Percentiles rank a stretch among this genome's conserved stretches.
These are phyloP conservation scores for Latrodectus geometricus DNA, from an alignment of 1,140 invertebrate genomes.

Conservation along the genomic window DNA sequence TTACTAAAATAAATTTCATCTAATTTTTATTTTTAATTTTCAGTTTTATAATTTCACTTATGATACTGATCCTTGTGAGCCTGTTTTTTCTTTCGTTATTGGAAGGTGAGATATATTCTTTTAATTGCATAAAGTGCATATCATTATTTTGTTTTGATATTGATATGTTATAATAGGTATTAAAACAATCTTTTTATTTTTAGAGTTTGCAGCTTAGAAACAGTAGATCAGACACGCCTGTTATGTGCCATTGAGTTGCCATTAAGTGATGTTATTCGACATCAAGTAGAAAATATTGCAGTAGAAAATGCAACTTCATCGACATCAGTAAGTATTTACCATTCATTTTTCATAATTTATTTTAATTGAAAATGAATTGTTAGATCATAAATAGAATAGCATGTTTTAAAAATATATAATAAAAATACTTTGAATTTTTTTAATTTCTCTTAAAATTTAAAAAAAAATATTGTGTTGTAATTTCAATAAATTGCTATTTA, in stretches of 20 bases:
- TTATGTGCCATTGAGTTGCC: slow-evolving; percentile 59
- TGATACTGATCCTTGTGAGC: slow-evolving; percentile 57
- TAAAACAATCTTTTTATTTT: not conserved
- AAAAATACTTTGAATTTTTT: too few species aligned
- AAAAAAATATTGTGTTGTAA: too few species aligned
- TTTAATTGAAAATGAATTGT: too few species aligned
- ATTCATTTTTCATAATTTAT: too few species aligned
- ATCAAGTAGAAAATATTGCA: slow-evolving; percentile 50
- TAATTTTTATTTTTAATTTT: not conserved
- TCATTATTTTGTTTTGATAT: not conserved
- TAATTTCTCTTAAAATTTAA: too few species aligned
- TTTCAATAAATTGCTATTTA: too few species aligned
- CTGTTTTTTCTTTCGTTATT: slow-evolving; percentile 59
- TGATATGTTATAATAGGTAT: not conserved
- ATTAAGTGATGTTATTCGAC: slow-evolving; percentile 55
- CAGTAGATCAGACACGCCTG: slow-evolving; percentile 58
- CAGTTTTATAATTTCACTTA: slow-evolving; percentile 61
- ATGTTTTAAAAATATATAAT: too few species aligned
- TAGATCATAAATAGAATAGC: too few species aligned
- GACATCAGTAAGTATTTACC: not conserved
- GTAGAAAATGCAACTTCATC: slow-evolving; percentile 24
- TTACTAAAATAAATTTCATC: not conserved
- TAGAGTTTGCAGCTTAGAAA: slow-evolving; percentile 61
- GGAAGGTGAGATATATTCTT: slow-evolving; percentile 35
- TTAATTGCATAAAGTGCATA: not conserved